A percentile compares a stretch with the other conserved stretches of the same genome.
Conservation (phyloP, 2,888 invertebrate species). For the Scaptomyza flava region DNA sequence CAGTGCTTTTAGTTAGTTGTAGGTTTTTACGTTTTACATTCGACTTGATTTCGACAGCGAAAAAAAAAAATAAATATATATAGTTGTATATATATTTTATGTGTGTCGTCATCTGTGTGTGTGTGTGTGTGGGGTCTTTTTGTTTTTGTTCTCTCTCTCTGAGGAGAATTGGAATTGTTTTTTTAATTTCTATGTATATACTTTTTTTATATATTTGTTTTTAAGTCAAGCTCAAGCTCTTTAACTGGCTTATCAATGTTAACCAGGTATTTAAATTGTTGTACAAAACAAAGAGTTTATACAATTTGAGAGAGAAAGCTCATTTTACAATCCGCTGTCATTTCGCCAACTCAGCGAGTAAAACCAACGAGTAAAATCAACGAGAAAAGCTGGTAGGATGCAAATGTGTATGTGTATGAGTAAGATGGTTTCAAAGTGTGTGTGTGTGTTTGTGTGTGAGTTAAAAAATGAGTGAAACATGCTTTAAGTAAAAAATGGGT, state of each 20-base stretch:
- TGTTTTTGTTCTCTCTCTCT: background rate
- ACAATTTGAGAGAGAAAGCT: slow-evolving; percentile 19
- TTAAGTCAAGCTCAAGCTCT: slow-evolving; percentile 56
- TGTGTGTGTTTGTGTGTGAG: slow-evolving; percentile 23
- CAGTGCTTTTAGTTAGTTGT: slow-evolving; percentile 61
- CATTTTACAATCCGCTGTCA: slow-evolving; percentile 22
- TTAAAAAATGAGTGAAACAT: slow-evolving; percentile 49
- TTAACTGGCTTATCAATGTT: slow-evolving; percentile 21
- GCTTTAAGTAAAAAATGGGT: slow-evolving; percentile 42
- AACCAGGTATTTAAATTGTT: slow-evolving; percentile 23
- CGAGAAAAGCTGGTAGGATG: slow-evolving; percentile 7
- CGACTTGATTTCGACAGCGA: slow-evolving; percentile 47
- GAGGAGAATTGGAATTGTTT: slow-evolving; percentile 9
- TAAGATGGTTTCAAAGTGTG: slow-evolving; percentile 1
- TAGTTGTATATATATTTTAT: slow-evolving; percentile 15
- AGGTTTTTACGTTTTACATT: slow-evolving; percentile 40
- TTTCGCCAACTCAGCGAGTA: slow-evolving; percentile 9
- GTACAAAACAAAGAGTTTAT: slow-evolving; percentile 24
- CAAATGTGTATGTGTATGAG: slow-evolving; percentile 1
- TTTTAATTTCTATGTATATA: slow-evolving; percentile 12
- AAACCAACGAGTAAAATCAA: slow-evolving; percentile 1
- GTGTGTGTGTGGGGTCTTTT: too few relatives aligned
- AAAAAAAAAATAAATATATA: slow-evolving; percentile 41
- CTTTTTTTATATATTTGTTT: background rate
- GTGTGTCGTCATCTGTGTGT: slow-evolving; percentile 30